Conservation (phyloP, 1,140 invertebrate species). For the Lutraria rhynchaena region DNA sequence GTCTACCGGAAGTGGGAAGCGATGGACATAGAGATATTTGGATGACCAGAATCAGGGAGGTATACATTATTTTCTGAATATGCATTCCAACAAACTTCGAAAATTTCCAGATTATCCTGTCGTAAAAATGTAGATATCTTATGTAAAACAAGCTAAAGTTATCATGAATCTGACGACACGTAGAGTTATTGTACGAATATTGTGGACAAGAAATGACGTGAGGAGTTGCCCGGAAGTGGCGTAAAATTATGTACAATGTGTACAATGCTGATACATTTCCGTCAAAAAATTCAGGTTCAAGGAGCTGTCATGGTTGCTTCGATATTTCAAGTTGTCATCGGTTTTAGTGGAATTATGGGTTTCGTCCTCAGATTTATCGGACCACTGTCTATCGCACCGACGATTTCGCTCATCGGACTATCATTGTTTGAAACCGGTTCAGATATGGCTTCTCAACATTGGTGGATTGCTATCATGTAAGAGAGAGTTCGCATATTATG, state of each 20-base stretch:
- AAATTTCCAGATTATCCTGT: too few relatives aligned
- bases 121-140: too few relatives aligned
- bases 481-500: too few relatives aligned
- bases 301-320: slow-evolving; percentile 75
- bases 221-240: too few relatives aligned
- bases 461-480: slow-evolving; percentile 90
- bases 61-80: background rate
- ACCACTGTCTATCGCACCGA: slow-evolving; percentile 91
- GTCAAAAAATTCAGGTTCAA: slow-evolving; percentile 63
- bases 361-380: slow-evolving; percentile 89
- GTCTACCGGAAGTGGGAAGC: slow-evolving; percentile 10
- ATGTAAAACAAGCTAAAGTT: too few relatives aligned
- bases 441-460: slow-evolving; percentile 89
- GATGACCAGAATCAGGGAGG: slow-evolving; percentile 27
- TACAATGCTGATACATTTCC: background rate
- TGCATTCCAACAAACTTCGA: background rate
- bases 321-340: slow-evolving; percentile 74
- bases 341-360: slow-evolving; percentile 87
- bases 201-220: too few relatives aligned
- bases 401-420: slow-evolving; percentile 90
- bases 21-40: slow-evolving; percentile 18
- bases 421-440: slow-evolving; percentile 91
- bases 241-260: too few relatives aligned
- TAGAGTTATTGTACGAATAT: too few relatives aligned
- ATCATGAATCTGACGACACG: too few relatives aligned